A percentile compares a stretch with the other conserved stretches of the same genome.
These are phyloP conservation scores for Phalacrocorax pelagicus DNA, from an alignment of 2,113 vertebrate species.

Conservation along the genomic window DNA sequence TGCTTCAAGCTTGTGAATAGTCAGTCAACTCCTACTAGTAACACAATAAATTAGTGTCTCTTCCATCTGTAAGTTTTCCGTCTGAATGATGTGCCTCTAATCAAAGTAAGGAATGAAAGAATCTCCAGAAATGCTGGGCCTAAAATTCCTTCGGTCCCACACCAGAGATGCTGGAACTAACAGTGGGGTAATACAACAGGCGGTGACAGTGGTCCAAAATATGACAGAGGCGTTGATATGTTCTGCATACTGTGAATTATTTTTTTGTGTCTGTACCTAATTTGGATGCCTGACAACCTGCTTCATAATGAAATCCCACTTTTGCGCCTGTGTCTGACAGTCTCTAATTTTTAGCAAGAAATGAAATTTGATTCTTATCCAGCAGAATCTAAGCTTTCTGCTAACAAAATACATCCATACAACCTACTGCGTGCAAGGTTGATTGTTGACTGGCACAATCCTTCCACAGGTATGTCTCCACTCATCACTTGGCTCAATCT, in stretches of 20 bases:
- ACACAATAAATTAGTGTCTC: neutral
- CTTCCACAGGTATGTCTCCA: neutral
- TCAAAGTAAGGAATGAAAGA: neutral
- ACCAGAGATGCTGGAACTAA: neutral
- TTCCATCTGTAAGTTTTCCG: neutral
- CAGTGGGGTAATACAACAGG: neutral
- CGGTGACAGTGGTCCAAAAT: fast-evolving
- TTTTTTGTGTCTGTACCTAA: neutral
- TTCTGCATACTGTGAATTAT: fast-evolving
- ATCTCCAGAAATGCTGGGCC: neutral
- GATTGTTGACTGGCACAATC: neutral
- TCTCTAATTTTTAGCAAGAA: neutral
- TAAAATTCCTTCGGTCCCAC: neutral
- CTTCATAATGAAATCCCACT: neutral
- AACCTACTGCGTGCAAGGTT: neutral
- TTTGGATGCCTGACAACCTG: neutral
- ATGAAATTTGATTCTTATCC: fast-evolving
- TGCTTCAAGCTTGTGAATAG: neutral
- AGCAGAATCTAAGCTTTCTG: neutral
- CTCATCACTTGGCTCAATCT: neutral
- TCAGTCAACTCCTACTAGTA: neutral
- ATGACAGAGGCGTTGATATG: neutral
- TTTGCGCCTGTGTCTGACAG: neutral
- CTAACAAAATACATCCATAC: neutral
- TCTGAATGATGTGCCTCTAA: neutral